phyloP scores from a whole-genome alignment of 2,797 vertebrate species.

The Falco rusticolus region DNA sequence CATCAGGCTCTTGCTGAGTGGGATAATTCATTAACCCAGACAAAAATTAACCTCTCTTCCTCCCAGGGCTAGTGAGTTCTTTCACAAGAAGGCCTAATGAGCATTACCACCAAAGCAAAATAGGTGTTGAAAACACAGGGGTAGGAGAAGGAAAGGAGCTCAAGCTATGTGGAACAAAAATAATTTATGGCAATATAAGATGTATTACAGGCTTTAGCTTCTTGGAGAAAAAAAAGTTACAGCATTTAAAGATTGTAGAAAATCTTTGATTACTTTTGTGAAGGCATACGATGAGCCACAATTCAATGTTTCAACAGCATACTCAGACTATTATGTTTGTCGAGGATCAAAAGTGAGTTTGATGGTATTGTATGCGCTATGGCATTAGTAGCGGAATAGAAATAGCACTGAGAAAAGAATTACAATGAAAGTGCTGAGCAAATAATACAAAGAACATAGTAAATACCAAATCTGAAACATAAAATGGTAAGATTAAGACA shows the following conservation, averaged over 20 bases:
- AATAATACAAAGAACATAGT: conserved; percentile 1
- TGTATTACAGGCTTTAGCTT: background rate
- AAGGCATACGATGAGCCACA: background rate
- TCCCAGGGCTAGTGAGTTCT: background rate
- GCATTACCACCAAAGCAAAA: background rate
- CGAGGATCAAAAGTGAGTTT: background rate
- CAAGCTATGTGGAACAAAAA: background rate
- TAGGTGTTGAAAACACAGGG: background rate
- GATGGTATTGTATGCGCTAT: background rate
- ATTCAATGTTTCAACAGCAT: background rate
- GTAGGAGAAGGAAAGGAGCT: background rate
- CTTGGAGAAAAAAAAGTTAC: background rate
- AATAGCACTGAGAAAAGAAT: background rate
- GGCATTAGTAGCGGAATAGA: background rate
- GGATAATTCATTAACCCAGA: conserved; percentile 21
- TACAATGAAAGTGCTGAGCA: background rate
- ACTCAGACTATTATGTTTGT: background rate
- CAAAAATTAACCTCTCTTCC: background rate
- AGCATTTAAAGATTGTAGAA: background rate
- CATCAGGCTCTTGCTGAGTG: background rate
- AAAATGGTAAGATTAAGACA: background rate
- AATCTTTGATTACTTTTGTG: background rate
- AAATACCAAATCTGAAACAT: conserved; percentile 18
- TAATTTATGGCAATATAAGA: background rate
- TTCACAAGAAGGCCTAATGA: background rate